Conservation (phyloP, 1,140 invertebrate species). For the Sipha flava region DNA sequence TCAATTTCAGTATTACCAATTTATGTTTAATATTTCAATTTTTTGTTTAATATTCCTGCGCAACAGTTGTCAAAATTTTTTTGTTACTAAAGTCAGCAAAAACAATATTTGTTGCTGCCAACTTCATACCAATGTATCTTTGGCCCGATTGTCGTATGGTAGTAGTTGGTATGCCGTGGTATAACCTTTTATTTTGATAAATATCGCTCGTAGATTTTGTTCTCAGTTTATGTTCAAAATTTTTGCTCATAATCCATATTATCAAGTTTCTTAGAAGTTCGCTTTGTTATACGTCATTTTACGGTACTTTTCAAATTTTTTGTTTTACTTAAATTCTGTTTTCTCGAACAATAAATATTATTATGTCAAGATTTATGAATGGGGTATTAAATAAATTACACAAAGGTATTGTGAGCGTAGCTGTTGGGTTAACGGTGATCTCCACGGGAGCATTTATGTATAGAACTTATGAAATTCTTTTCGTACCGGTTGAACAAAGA, state of each 20-base stretch:
- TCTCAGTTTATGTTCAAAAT: too few relatives aligned
- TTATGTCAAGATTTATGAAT: slow-evolving; percentile 16
- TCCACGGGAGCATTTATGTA: neutral
- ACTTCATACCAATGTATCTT: neutral
- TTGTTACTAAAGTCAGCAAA: neutral
- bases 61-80: slow-evolving; percentile 30
- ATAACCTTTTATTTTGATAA: neutral
- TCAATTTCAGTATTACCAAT: slow-evolving; percentile 32
- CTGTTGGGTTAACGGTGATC: neutral
- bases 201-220: too few relatives aligned
- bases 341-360: neutral
- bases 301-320: too few relatives aligned
- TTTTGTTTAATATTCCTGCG: slow-evolving; percentile 20
- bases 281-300: neutral
- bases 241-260: too few relatives aligned
- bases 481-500: slow-evolving; percentile 3
- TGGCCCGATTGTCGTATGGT: neutral
- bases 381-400: slow-evolving; percentile 1
- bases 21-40: slow-evolving; percentile 21
- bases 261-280: too few relatives aligned
- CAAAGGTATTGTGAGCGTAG: neutral
- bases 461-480: slow-evolving; percentile 14
- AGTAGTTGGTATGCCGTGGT: neutral
- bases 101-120: neutral
- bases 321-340: neutral